These are phyloP conservation scores for Epinotia bilunana DNA, from an alignment of 2,888 invertebrate genomes.

Conservation along the genomic window DNA sequence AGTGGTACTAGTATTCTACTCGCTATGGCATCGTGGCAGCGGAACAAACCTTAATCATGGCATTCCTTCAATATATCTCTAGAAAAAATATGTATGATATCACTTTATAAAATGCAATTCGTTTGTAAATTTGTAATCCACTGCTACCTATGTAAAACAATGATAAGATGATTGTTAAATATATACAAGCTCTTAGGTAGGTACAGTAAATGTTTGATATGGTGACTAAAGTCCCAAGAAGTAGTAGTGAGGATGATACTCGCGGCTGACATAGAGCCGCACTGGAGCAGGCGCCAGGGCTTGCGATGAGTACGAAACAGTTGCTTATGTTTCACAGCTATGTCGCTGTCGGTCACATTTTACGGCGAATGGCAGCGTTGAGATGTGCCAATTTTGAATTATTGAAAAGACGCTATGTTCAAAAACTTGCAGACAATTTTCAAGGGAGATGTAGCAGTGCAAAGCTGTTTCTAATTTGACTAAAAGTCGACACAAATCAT, in stretches of 20 bases:
- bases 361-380: neutral
- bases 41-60: conserved; percentile 52
- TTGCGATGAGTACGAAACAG: neutral
- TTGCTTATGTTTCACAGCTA: neutral
- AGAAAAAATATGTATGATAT: conserved; percentile 69
- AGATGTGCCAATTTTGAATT: no score
- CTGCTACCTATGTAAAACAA: conserved; percentile 61
- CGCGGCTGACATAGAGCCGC: neutral
- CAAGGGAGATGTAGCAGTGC: neutral
- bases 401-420: no score
- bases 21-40: conserved; percentile 48
- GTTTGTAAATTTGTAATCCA: conserved; percentile 56
- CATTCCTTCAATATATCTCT: conserved; percentile 64
- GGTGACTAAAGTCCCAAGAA: conserved; percentile 66
- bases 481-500: neutral
- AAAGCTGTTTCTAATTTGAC: neutral
- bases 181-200: conserved; percentile 75
- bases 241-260: conserved; percentile 67
- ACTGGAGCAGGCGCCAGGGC: neutral
- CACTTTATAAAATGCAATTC: conserved; percentile 53
- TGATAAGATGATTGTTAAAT: conserved; percentile 60
- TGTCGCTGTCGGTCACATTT: neutral
- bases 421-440: neutral
- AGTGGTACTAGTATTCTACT: conserved; percentile 27
- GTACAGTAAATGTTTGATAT: conserved; percentile 72